Evolutionary conservation across 2,113 vertebrate species (phyloP), one percentile per base, ranked within the genome.

Genomic region (Chauna torquata): DNA sequence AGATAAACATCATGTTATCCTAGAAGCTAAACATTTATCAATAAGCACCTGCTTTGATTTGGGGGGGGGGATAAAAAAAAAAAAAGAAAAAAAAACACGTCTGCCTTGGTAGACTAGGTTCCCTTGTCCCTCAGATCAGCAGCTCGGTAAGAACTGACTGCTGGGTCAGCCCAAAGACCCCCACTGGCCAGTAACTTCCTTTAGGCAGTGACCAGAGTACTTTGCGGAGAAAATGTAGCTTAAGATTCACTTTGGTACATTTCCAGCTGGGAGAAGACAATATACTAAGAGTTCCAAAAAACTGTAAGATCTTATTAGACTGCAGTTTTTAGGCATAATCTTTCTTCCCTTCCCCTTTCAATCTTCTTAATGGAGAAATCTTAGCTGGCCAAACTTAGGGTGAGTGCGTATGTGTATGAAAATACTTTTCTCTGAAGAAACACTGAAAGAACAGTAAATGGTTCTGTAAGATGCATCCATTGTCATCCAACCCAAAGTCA

Each of bases 11-110:
- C 55, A 23, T 42, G 40, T 86, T 93, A 92, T 55, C 59, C 70
- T 72, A 69, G 40, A 89, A 57, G 28, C 65, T 65, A 96, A 97
- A 90, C 34, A 88, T 90, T 88, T 80, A 86, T 64, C 94, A 92
- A 91, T 76, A 93, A 93, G 65, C 14, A 42, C 8, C 87, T 82
- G 28, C 22, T 93, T 90, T 64, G 32, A 85, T 91, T 62, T 36
- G 38, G 11, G 10, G 16, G 9, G 15, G 16, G 10, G 18, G 14
- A 40, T 6, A 6, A 42, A 72, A 79, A 40, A 32, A 5, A 22
- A 16, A 19, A 42, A 30, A 22, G 12, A 15, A 40, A 6, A 0
- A 34, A 64, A 49, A 50, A 8, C 32, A 36, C 0, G 0, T 20
- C 49, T 83, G 17, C 40, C 49, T 69, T 69, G 14, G 11, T 40